phyloP scores from a whole-genome alignment of 1,140 invertebrate genomes.

The Leptoteleia sp. region DNA sequence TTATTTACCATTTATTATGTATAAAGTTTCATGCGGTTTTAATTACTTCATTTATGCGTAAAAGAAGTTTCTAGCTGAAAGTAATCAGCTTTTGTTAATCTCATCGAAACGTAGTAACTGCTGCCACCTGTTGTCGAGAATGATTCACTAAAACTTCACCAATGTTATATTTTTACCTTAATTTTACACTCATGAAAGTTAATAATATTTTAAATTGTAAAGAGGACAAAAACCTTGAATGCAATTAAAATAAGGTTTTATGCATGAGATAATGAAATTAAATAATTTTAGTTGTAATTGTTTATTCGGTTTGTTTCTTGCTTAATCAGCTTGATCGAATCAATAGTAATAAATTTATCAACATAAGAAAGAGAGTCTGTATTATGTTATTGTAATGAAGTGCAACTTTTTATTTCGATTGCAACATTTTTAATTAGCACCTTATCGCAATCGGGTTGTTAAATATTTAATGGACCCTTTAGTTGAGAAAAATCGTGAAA shows the following conservation, averaged over 20 bases:
- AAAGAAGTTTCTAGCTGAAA: background rate
- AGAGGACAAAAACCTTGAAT: background rate
- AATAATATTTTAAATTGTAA: background rate
- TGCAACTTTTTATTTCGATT: conserved; percentile 21
- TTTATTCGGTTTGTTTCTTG: conserved; percentile 1
- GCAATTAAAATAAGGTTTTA: background rate
- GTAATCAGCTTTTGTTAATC: conserved; percentile 4
- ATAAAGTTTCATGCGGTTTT: no score
- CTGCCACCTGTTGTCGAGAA: conserved; percentile 1
- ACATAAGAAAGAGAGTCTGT: no score
- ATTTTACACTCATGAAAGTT: background rate
- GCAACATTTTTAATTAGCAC: conserved; percentile 47
- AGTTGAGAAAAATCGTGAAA: conserved; percentile 28
- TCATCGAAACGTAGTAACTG: background rate
- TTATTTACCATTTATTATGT: no score
- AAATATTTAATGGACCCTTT: conserved; percentile 27
- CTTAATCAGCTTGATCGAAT: no score
- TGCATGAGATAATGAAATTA: background rate
- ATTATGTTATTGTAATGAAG: no score
- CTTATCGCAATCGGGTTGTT: conserved; percentile 1
- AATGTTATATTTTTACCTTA: background rate
- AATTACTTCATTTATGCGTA: background rate
- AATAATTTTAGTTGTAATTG: background rate
- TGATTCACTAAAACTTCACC: conserved; percentile 9
- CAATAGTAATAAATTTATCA: no score